Evolutionary conservation across 2,113 vertebrate genomes (phyloP).

Genomic region (Notarius lentiginosus): DNA sequence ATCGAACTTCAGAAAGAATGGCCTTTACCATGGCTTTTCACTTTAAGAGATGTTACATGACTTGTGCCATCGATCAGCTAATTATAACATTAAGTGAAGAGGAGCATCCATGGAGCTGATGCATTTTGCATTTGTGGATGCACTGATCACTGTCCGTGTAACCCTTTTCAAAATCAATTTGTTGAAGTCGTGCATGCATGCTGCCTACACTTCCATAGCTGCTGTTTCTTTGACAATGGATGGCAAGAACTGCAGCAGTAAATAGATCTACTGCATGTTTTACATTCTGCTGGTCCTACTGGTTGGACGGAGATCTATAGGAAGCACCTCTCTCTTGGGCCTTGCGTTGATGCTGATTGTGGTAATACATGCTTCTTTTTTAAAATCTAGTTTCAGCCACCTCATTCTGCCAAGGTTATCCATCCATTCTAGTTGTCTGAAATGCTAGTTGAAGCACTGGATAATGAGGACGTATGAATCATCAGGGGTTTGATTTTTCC

Average conservation of each 20-base stretch:
- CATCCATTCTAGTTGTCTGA: background rate
- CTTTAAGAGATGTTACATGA: background rate
- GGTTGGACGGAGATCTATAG: background rate
- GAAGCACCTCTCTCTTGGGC: conserved; percentile 61
- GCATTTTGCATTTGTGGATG: background rate
- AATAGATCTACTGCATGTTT: background rate
- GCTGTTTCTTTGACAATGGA: conserved; percentile 26
- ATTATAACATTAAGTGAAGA: background rate
- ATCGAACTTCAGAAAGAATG: background rate
- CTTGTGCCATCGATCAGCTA: background rate
- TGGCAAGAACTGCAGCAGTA: background rate
- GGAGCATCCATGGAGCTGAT: background rate
- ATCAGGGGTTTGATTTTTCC: background rate
- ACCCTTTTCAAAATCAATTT: conserved; percentile 37
- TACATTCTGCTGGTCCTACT: background rate
- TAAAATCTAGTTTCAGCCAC: background rate
- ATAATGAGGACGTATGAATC: background rate
- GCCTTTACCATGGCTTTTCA: background rate
- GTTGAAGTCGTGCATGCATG: conserved; percentile 10
- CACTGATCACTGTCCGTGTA: background rate
- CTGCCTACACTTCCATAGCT: conserved; percentile 60
- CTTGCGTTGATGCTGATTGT: background rate
- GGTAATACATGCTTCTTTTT: background rate
- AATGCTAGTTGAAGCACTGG: background rate
- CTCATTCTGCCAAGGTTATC: background rate